These are phyloP conservation scores for Phallusia fumigata DNA, from an alignment of 23 tunicate genomes.

Conservation along the genomic window DNA sequence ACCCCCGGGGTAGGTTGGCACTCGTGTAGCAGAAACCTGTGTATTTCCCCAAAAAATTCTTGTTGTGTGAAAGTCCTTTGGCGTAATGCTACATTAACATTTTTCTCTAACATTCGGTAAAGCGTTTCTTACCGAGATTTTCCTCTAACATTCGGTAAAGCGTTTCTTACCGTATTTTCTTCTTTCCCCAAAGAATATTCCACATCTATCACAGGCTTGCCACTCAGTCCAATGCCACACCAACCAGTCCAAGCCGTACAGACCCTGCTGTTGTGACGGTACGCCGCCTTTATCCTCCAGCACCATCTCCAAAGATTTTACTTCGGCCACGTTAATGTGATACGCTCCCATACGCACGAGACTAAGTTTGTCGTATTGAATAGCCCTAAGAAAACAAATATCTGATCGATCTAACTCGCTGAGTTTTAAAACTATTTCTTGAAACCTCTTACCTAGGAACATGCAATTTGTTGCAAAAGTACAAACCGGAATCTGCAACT, in stretches of 20 bases:
- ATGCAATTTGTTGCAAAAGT: constrained; percentile 12
- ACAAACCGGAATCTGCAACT: constrained; percentile 31
- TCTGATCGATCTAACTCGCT: no score
- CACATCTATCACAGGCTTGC: constrained; percentile 53
- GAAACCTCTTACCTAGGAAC: background rate
- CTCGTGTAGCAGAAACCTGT: constrained; percentile 55
- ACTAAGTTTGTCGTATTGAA: background rate
- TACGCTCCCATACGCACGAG: constrained; percentile 9
- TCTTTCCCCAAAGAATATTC: constrained; percentile 36
- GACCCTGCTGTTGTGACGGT: constrained; percentile 11
- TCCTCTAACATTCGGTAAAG: background rate
- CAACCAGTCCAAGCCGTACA: constrained; percentile 6
- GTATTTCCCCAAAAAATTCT: background rate
- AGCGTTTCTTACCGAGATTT: constrained; percentile 15
- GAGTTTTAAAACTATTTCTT: no score
- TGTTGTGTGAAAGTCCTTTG: no score
- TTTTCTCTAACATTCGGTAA: background rate
- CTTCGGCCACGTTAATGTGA: constrained; percentile 31
- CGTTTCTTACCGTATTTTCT: constrained; percentile 30
- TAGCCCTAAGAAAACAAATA: background rate
- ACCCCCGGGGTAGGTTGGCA: background rate
- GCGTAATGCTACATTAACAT: background rate
- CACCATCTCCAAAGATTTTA: background rate
- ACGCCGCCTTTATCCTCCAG: background rate
- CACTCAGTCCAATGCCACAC: constrained; percentile 46